Evolutionary conservation across 2,888 invertebrate genomes (phyloP), one percentile per base, ranked within the genome.

Genomic region (Notodonta dromedarius): DNA sequence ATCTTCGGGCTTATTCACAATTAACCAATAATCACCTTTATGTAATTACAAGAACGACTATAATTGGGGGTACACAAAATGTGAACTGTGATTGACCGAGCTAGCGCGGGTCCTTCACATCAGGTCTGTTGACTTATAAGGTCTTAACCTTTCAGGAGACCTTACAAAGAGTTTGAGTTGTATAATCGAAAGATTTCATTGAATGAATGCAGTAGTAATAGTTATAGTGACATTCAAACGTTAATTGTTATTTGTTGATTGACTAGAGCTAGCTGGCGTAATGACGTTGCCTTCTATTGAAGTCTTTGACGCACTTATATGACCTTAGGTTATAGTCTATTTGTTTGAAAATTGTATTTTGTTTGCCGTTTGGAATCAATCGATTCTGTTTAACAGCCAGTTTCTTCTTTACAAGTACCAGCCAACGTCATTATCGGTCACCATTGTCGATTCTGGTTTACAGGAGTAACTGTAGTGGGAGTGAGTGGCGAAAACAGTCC

Each of bases 31-130:
- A 56, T 58, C n/a, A 46, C 7, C 52, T 53, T 48, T 62, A 50
- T 6, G 0, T 0, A 3, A 6, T 12, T 5, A 0, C 0, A 3
- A 6, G 44, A 59, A 59, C 44, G 61, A 32, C 14, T 32, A 48
- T 13, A 63, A 39, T 60, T n/a, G 9, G 24, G 0, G 56, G 42
- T 48, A 51, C 35, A 14, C 39, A 32, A 5, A 39, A 39, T 32
- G 32, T 66, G 44, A 71, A 56, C 57, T 50, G 44, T 7, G 12
- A 12, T 42, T 59, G 60, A 61, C 56, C 55, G 58, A 24, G n/a
- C 51, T 66, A 70, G 64, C 65, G 39, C 62, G 61, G 66, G 63
- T 68, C 60, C 8, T 60, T 59, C 57, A 11, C 70, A 52, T 11
- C 5, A 2, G 13, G 59, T 44, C 24, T 65, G 12, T 66, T 70